A percentile compares a stretch with the other conserved stretches of the same genome.
These are phyloP conservation scores for Alsophila aescularia DNA, from an alignment of 2,888 invertebrate species.

Conservation along the genomic window DNA sequence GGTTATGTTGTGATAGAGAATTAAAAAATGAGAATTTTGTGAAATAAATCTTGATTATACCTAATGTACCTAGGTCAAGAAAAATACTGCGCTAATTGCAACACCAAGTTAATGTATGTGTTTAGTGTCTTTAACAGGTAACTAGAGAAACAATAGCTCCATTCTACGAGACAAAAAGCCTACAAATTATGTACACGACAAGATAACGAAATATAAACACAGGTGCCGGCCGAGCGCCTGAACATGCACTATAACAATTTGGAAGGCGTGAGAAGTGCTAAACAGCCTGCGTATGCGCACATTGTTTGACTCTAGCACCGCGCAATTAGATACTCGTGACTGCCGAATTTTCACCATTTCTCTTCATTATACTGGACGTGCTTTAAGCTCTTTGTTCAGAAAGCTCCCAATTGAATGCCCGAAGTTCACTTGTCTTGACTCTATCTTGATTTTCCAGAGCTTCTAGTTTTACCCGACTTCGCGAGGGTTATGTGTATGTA, in stretches of 20 bases:
- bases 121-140: slow-evolving; percentile 6
- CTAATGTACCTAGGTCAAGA: not conserved
- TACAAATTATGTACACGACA: slow-evolving; percentile 37
- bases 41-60: no score
- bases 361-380: not conserved
- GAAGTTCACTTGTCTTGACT: no score
- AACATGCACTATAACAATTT: slow-evolving; percentile 46
- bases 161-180: slow-evolving; percentile 31
- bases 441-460: not conserved
- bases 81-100: slow-evolving; percentile 1
- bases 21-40: no score
- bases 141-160: slow-evolving; percentile 30
- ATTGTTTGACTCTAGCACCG: slow-evolving; percentile 57
- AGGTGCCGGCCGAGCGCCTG: slow-evolving; percentile 49
- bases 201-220: slow-evolving; percentile 65
- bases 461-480: no score
- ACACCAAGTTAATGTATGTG: not conserved
- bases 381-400: no score
- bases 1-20: no score
- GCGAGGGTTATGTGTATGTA: no score
- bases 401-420: not conserved
- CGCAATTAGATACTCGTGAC: slow-evolving; percentile 52
- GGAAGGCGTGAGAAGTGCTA: slow-evolving; percentile 65
- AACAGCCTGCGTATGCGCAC: slow-evolving; percentile 36
- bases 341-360: slow-evolving; percentile 35